A percentile compares a stretch with the other conserved stretches of the same genome.
phyloP scores from a whole-genome alignment of 2,113 vertebrate genomes.

The Prionailurus bengalensis region DNA sequence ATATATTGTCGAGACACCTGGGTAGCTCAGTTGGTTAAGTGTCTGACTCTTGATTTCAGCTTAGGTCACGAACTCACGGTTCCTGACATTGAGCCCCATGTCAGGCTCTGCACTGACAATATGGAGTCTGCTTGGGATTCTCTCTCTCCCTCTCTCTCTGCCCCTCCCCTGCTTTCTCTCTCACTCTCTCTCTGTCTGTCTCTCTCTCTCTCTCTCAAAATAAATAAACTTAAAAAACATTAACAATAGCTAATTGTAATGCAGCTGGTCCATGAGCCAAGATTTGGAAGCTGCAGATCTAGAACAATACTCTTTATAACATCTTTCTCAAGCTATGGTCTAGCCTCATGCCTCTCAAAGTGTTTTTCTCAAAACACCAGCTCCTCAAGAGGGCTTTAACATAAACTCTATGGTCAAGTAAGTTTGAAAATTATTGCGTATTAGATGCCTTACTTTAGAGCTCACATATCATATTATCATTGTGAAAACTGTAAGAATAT shows the following conservation, averaged over 20 bases:
- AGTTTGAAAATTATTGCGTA: neutral
- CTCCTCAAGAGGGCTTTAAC: neutral
- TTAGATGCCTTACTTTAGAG: neutral
- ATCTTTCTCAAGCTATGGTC: neutral
- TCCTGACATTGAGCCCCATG: too few species aligned
- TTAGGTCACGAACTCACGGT: too few species aligned
- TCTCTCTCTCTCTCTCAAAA: too few species aligned
- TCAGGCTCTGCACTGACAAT: too few species aligned
- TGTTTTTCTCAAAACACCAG: neutral
- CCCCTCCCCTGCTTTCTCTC: too few species aligned
- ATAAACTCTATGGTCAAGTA: neutral
- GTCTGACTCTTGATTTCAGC: too few species aligned
- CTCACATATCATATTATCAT: neutral
- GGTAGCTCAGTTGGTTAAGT: too few species aligned
- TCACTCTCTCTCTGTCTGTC: too few species aligned
- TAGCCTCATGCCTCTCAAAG: neutral
- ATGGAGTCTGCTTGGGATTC: too few species aligned
- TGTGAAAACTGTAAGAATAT: neutral
- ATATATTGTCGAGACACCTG: too few species aligned
- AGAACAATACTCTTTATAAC: neutral
- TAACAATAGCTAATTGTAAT: neutral
- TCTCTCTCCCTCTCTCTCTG: too few species aligned
- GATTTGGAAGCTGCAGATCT: neutral
- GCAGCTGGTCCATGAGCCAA: neutral
- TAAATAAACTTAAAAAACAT: neutral